Evolutionary conservation across 2,888 invertebrate species (phyloP).

Genomic region (Ormyrus pomaceus): DNA sequence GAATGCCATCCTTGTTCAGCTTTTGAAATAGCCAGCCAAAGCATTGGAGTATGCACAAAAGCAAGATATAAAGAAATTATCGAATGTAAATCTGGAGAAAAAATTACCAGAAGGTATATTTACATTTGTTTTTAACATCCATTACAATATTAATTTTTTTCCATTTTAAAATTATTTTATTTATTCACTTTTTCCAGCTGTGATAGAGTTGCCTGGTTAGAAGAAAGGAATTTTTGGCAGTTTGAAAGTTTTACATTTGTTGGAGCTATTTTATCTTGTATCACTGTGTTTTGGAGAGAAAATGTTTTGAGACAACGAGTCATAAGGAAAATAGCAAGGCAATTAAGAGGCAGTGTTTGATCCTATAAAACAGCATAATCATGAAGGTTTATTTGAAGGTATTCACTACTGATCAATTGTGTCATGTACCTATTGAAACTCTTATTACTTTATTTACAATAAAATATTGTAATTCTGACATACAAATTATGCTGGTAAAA

Average conservation of each 20-base stretch:
- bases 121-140: constrained; percentile 1
- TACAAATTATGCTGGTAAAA: constrained; percentile 76
- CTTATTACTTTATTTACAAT: constrained; percentile 80
- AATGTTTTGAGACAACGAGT: constrained; percentile 70
- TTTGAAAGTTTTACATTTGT: constrained; percentile 86
- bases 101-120: constrained; percentile 84
- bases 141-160: constrained; percentile 9
- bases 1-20: constrained; percentile 92
- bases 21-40: constrained; percentile 89
- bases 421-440: constrained; percentile 79
- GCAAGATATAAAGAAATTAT: constrained; percentile 90
- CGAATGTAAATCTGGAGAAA: constrained; percentile 88
- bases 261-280: constrained; percentile 79
- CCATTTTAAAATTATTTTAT: not conserved
- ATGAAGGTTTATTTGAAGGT: constrained; percentile 70
- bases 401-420: constrained; percentile 62
- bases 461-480: constrained; percentile 78
- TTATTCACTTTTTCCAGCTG: constrained; percentile 80
- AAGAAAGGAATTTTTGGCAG: constrained; percentile 90
- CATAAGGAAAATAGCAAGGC: constrained; percentile 71
- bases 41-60: constrained; percentile 88
- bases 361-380: constrained; percentile 58
- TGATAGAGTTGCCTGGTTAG: constrained; percentile 89
- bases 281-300: constrained; percentile 72
- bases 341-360: constrained; percentile 68